phyloP scores from a whole-genome alignment of 2,797 vertebrate genomes.

The Momotus momota region DNA sequence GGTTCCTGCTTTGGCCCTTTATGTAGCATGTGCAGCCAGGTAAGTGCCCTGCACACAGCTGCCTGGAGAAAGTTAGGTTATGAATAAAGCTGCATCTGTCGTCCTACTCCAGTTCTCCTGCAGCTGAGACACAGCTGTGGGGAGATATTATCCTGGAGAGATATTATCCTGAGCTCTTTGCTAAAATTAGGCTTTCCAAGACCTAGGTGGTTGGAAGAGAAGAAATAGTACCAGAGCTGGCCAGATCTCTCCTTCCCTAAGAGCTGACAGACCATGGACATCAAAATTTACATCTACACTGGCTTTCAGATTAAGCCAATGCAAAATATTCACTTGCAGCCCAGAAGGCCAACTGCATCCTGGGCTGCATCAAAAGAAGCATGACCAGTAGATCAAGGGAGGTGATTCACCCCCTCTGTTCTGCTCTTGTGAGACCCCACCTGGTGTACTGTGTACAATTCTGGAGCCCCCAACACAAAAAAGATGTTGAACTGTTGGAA shows the following conservation, averaged over 20 bases:
- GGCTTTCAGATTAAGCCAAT: neutral
- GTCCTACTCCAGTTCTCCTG: neutral
- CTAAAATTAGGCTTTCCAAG: neutral
- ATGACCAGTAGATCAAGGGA: too few relatives aligned
- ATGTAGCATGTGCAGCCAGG: neutral
- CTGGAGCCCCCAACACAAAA: too few relatives aligned
- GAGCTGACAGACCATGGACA: neutral
- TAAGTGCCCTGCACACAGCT: neutral
- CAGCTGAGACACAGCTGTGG: neutral
- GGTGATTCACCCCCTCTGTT: too few relatives aligned
- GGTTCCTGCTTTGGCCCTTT: neutral
- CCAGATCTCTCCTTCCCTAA: neutral
- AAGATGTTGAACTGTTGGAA: too few relatives aligned
- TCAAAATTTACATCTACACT: neutral
- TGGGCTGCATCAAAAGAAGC: too few relatives aligned
- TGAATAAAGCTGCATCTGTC: rapidly evolving
- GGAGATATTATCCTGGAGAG: neutral
- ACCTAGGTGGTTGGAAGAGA: neutral
- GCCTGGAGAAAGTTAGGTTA: neutral
- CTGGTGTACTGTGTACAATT: too few relatives aligned
- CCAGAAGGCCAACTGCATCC: too few relatives aligned
- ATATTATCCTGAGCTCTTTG: neutral
- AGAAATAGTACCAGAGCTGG: neutral
- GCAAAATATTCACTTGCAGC: too few relatives aligned
- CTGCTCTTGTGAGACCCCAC: too few relatives aligned